Evolutionary conservation across 1,140 invertebrate species (phyloP).

Genomic region (Fragariocoptes setiger): DNA sequence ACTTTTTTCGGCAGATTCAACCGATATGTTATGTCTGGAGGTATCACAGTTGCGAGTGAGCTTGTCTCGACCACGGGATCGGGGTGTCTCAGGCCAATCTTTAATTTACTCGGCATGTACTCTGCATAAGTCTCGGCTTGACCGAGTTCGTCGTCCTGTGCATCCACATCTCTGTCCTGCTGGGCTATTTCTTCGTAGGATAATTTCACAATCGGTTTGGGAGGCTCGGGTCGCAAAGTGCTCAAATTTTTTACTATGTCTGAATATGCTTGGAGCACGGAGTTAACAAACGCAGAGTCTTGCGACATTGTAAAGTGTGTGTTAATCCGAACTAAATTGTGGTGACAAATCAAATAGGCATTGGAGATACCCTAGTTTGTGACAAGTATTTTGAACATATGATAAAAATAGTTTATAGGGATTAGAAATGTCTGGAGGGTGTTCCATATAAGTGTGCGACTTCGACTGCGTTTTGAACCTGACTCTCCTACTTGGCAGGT

Average conservation of each 20-base stretch:
- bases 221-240: background rate
- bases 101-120: constrained; percentile 86
- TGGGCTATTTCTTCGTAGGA: background rate
- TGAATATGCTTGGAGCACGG: background rate
- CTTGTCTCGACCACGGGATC: constrained; percentile 98
- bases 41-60: constrained; percentile 75
- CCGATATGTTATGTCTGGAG: constrained; percentile 70
- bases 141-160: constrained; percentile 79
- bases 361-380: no score
- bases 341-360: background rate
- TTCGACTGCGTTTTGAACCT: no score
- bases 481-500: no score
- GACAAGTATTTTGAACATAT: no score
- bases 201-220: constrained; percentile 4
- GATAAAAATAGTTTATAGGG: no score
- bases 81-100: constrained; percentile 76
- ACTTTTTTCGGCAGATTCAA: constrained; percentile 49
- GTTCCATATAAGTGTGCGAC: no score
- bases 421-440: no score
- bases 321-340: background rate
- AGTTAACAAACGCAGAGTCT: background rate
- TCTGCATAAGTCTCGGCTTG: constrained; percentile 90
- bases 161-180: constrained; percentile 29
- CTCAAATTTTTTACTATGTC: background rate
- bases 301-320: background rate